Conservation (phyloP, 2,888 invertebrate species). For the Melitaea athalia region DNA sequence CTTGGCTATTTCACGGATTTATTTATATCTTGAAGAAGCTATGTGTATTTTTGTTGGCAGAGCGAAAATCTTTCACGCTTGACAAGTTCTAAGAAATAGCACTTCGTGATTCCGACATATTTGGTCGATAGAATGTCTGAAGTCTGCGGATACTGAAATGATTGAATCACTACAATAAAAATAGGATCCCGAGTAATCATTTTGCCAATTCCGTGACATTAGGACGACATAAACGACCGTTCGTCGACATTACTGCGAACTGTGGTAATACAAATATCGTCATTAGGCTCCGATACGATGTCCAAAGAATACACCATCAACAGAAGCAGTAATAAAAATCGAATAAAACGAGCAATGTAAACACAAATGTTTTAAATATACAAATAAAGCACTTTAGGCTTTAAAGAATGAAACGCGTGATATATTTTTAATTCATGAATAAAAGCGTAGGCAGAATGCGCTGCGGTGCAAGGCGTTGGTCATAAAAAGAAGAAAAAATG, state of each 20-base stretch:
- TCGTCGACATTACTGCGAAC: slow-evolving; percentile 24
- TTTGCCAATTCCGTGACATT: slow-evolving; percentile 50
- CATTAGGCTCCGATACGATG: neutral
- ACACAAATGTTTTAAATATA: slow-evolving; percentile 13
- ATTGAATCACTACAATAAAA: slow-evolving; percentile 34
- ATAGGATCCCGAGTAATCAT: slow-evolving; percentile 45
- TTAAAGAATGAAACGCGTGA: slow-evolving; percentile 46
- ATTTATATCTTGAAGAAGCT: no score
- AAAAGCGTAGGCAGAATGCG: slow-evolving; percentile 55
- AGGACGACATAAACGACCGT: slow-evolving; percentile 37
- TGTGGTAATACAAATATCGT: slow-evolving; percentile 8
- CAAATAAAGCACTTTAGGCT: slow-evolving; percentile 18
- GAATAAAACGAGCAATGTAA: slow-evolving; percentile 29
- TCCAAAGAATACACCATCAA: slow-evolving; percentile 15
- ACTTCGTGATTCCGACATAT: neutral
- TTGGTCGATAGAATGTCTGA: neutral
- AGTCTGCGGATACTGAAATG: slow-evolving; percentile 5
- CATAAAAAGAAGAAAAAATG: slow-evolving; percentile 48
- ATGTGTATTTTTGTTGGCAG: no score
- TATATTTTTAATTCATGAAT: slow-evolving; percentile 75
- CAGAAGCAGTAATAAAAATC: slow-evolving; percentile 19
- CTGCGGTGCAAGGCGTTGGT: slow-evolving; percentile 48
- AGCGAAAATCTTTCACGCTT: no score
- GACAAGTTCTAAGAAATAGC: no score
- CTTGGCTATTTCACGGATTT: no score